A percentile compares a stretch with the other conserved stretches of the same genome.
These are phyloP conservation scores for Megathymus violae DNA, from an alignment of 1,140 invertebrate genomes.

Conservation along the genomic window DNA sequence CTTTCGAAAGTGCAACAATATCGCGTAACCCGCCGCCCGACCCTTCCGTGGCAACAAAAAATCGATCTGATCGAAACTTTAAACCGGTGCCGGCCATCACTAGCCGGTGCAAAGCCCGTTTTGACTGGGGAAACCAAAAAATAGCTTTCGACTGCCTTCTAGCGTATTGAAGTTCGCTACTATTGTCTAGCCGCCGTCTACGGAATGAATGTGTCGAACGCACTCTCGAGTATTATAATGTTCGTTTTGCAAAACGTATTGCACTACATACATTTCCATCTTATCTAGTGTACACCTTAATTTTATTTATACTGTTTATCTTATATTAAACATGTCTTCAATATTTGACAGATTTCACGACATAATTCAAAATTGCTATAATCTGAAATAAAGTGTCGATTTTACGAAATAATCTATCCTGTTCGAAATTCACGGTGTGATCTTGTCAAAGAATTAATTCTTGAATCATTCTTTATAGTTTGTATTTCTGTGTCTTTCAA, in stretches of 20 bases:
- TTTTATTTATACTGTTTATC: not conserved
- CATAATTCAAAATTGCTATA: too few species aligned
- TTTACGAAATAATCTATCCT: too few species aligned
- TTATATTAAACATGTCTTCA: not conserved
- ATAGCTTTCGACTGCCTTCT: slow-evolving; percentile 11
- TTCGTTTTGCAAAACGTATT: slow-evolving; percentile 5
- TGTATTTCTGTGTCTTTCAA: too few species aligned
- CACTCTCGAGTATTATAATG: not conserved
- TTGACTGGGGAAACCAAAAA: slow-evolving; percentile 21
- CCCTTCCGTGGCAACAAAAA: slow-evolving; percentile 21
- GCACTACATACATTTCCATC: not conserved
- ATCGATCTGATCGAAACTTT: slow-evolving; percentile 20
- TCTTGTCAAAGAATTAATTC: too few species aligned
- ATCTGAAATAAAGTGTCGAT: too few species aligned
- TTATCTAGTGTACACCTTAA: not conserved
- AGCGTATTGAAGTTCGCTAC: slow-evolving; percentile 1
- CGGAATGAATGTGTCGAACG: not conserved
- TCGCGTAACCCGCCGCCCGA: not conserved
- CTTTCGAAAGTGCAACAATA: slow-evolving; percentile 11
- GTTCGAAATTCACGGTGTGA: too few species aligned
- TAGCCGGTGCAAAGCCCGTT: not conserved
- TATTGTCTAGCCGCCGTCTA: slow-evolving; percentile 5
- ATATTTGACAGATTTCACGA: too few species aligned
- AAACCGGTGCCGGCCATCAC: slow-evolving; percentile 10
- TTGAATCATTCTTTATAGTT: too few species aligned